Percentiles rank a stretch among this genome's conserved stretches.
These are phyloP conservation scores for Eciton burchellii DNA, from an alignment of 1,140 invertebrate species.

Conservation along the genomic window DNA sequence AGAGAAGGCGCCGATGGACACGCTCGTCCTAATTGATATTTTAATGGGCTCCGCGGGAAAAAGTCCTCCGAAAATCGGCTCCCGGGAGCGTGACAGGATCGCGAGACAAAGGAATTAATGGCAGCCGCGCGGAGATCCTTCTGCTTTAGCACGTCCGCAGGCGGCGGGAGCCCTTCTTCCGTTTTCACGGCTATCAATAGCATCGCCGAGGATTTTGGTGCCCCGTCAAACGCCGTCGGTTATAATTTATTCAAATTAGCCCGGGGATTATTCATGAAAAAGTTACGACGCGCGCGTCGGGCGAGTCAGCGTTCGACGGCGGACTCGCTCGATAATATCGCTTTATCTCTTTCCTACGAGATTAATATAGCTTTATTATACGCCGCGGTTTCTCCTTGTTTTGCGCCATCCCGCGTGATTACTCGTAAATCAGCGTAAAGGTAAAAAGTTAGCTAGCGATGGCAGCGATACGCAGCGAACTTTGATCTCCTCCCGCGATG, in stretches of 20 bases:
- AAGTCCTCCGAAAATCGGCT: conserved; percentile 74
- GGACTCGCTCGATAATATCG: conserved; percentile 71
- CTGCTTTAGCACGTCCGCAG: conserved; percentile 50
- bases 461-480: background rate
- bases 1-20: conserved; percentile 60
- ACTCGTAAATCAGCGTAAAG: conserved; percentile 54
- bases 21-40: conserved; percentile 83
- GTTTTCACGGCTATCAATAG: conserved; percentile 76
- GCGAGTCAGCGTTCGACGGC: conserved; percentile 66
- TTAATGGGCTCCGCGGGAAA: conserved; percentile 81
- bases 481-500: background rate
- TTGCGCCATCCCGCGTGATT: conserved; percentile 55
- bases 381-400: conserved; percentile 49
- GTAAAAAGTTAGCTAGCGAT: conserved; percentile 44
- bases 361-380: conserved; percentile 72
- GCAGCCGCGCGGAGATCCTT: conserved; percentile 80
- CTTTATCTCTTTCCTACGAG: conserved; percentile 69
- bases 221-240: conserved; percentile 80
- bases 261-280: conserved; percentile 82
- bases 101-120: conserved; percentile 85
- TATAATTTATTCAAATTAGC: conserved; percentile 83
- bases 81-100: conserved; percentile 56
- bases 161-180: conserved; percentile 61
- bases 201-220: conserved; percentile 62
- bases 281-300: conserved; percentile 75